phyloP scores from a whole-genome alignment of 2,888 invertebrate genomes.

The Plusia festucae region DNA sequence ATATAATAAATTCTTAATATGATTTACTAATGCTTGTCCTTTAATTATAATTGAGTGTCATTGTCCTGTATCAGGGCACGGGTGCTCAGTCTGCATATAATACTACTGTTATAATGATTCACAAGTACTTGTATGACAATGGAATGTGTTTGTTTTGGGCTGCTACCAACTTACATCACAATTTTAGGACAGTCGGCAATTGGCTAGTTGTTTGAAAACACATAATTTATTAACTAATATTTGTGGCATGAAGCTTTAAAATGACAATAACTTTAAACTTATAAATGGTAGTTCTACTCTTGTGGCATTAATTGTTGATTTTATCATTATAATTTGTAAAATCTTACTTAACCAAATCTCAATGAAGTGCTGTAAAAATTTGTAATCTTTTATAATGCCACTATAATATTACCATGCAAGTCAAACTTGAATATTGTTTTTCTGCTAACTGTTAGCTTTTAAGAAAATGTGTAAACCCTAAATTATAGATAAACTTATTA shows the following conservation, averaged over 20 bases:
- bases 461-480: too few species aligned
- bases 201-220: neutral
- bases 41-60: constrained; percentile 14
- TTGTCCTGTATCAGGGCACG: neutral
- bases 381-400: too few species aligned
- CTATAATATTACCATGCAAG: too few species aligned
- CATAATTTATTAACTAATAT: neutral
- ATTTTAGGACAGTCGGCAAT: neutral
- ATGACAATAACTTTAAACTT: too few species aligned
- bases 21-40: neutral
- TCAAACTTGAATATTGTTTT: too few species aligned
- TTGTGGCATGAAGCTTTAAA: neutral
- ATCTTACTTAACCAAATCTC: too few species aligned
- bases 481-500: too few species aligned
- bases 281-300: too few species aligned
- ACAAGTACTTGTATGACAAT: constrained; percentile 7
- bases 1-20: neutral
- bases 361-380: too few species aligned
- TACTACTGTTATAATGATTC: constrained; percentile 30
- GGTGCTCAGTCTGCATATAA: constrained; percentile 10
- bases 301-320: too few species aligned
- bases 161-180: neutral
- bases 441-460: too few species aligned
- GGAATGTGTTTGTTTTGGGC: constrained; percentile 15
- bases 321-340: too few species aligned